Base-by-base conservation (phyloP, 2,888 invertebrate genomes). In the Helleia helle region DNA sequence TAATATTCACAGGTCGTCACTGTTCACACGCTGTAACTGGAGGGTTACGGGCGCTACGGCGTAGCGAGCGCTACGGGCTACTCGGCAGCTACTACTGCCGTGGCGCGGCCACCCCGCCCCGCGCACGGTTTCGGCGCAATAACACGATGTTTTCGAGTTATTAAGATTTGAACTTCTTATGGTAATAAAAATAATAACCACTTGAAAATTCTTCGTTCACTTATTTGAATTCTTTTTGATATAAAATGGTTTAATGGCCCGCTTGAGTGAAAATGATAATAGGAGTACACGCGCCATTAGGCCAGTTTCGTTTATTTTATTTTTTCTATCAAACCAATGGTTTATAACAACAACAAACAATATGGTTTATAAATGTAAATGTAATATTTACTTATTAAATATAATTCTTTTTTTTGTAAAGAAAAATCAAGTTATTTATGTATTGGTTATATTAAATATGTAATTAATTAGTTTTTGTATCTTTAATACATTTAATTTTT, bases 81-180 rank as follows among this genome's bases (percentile, higher is more conserved):
- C 77, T 77, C 65, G 71, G 64, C 62, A 54, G 64, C 68, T 71
- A 66, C 68, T 71, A 83, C 81, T 83, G 79, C 66, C 76, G 79
- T 66, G 22, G 22, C 69, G 68, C 54, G 62, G 65, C 61, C 72
- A 55, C 70, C 76, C 73, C 76, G 58, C 69, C 59, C 64, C 55
- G 50, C 52, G 49, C 51, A 18, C 22, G 50, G 50, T 54, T 58
- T 54, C 55, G 59, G 54, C 62, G 58, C 59, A 56, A 55, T 48
- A 18, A 34, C 34, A 22, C 22, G 22, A 22, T 34, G 34, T 34
- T 34, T 34, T 34, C 34, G 12, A 34, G 12, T 22, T 17, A 31
- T 31, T 34, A 34, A 34, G 34, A 34, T 34, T 34, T 17, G 8
- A 12, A 22, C 31, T 31, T 17, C 17, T 18, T 11, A 31, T 17